Base-by-base conservation (phyloP, 2,113 vertebrate species). In the Diadophis punctatus region DNA sequence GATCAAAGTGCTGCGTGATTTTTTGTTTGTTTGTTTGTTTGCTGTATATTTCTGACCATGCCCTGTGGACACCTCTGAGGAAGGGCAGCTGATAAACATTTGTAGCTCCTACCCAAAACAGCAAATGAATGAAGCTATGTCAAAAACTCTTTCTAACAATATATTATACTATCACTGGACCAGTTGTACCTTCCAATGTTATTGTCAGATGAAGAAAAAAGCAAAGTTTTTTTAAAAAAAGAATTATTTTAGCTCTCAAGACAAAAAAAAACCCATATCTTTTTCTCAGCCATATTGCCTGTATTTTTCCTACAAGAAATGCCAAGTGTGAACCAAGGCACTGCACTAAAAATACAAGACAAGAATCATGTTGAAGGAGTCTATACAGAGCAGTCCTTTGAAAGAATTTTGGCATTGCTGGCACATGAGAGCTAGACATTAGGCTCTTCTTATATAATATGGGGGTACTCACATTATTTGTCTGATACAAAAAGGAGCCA, bases 81-180 rank as follows among this genome's bases (percentile, higher is more conserved):
- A 30, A 68, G 63, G 87, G 87, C 94, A 96, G 94, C 95, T 96
- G 96, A 94, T 63, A 92, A 87, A 80, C n/a, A 90, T 91, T 18
- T 4, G 90, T 94, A 39, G 52, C 39, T 92, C 25, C n/a, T 94
- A 60, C 89, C 52, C 91, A 56, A 87, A 94, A 88, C 93, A 95
- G 95, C 96, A 97, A 96, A 95, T 95, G 95, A 27, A 94, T 91
- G 93, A 89, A 91, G 52, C 90, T 68, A 51, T 48, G 86, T 93
- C 88, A 8, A 55, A 93, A 96, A 90, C 93, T 90, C 18, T 52
- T 60, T 34, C 90, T 93, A 88, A 88, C 92, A 88, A 53, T 63
- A 91, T 48, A 91, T 86, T 63, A 49, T 8, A 20, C 34, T 90
- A 46, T 60, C 92, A 96, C 43, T 91, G 93, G 87, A 89, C 52